Evolutionary conservation across 2,113 vertebrate genomes (phyloP).

Genomic region (Chroicocephalus ridibundus): DNA sequence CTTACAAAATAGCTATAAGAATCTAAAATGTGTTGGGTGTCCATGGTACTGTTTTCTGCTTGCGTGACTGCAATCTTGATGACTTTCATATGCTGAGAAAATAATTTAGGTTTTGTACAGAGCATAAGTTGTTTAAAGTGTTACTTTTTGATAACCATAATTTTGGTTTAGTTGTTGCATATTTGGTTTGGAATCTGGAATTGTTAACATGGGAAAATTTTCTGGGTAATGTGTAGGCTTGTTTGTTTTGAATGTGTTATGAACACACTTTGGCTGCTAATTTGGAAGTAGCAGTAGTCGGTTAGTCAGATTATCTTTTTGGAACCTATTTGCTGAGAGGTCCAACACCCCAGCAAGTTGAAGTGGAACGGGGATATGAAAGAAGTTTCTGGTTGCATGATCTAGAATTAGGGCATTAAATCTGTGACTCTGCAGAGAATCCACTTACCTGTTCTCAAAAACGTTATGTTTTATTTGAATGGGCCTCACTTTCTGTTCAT

Average conservation of each 20-base stretch:
- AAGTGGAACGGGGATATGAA: background rate
- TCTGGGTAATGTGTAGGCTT: conserved; percentile 58
- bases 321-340: background rate
- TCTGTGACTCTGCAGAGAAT: background rate
- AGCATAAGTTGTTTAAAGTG: conserved; percentile 17
- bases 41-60: background rate
- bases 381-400: background rate
- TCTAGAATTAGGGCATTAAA: background rate
- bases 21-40: background rate
- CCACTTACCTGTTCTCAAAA: background rate
- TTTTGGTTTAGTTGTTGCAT: conserved; percentile 38
- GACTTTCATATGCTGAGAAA: conserved; percentile 20
- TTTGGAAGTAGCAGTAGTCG: conserved; percentile 5
- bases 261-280: conserved; percentile 54
- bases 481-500: background rate
- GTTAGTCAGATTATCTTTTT: conserved; percentile 36
- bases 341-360: background rate
- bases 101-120: background rate
- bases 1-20: background rate
- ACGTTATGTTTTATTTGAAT: background rate
- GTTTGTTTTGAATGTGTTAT: conserved; percentile 68
- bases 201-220: conserved; percentile 46
- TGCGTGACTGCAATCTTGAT: background rate
- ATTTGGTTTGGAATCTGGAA: conserved; percentile 54
- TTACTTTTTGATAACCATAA: conserved; percentile 17